Base-by-base conservation (phyloP, 2,113 vertebrate species). In the Zeus faber region DNA sequence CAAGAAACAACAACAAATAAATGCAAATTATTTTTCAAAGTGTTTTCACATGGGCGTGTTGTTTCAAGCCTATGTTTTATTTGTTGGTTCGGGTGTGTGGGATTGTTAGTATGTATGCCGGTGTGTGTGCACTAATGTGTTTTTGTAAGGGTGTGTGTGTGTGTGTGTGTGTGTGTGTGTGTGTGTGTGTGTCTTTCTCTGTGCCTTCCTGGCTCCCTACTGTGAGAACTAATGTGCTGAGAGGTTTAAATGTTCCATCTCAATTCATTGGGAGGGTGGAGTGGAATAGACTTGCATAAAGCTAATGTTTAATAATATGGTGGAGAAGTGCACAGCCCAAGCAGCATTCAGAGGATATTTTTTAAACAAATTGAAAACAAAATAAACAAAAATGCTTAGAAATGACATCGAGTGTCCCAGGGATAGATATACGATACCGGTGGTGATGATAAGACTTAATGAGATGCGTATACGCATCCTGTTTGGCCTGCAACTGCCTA, bases 191-290 rank as follows among this genome's bases (percentile, higher is more conserved):
- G 16, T 66, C 74, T 59, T 59, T 72, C 60, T 65, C 58, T 14
- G 62, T 60, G 67, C 50, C 63, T 37, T 74, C 65, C 56, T 31
- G n/a, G 39, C 71, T 63, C 59, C 80, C 63, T 27, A 67, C 76
- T 81, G 74, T 61, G 65, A 26, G 22, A 65, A 64, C 76, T 86
- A 81, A 84, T 83, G 74, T 77, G 74, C 68, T 71, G 62, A 70
- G 67, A 81, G 78, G n/a, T 80, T 74, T 70, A 73, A 72, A 53
- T 62, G 21, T 13, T 39, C 13, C 31, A n/a, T 67, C 56, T 67
- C 58, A 20, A 20, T 20, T 55, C 49, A 35, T 60, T 60, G 18
- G 16, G n/a, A 43, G 40, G 18, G 14, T 44, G 41, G 43, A 59
- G 62, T 55, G 35, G 22, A 62, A 54, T 57, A 67, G 27, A 62